Conservation (phyloP, 2,888 invertebrate genomes). For the Harpalus rufipes region DNA sequence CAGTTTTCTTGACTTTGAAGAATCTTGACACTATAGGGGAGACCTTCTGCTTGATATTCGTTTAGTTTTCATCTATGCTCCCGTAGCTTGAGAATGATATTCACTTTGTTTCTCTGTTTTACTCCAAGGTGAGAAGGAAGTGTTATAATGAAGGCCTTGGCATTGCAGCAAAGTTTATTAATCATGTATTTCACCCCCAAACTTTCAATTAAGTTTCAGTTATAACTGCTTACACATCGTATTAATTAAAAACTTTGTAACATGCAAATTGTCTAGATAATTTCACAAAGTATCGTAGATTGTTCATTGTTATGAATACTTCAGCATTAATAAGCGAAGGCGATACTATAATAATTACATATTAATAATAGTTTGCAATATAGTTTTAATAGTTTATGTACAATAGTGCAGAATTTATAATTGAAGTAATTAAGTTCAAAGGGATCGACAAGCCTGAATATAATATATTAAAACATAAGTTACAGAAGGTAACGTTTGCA, state of each 20-base stretch:
- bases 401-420: no score
- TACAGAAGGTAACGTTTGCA: no score
- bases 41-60: conserved; percentile 16
- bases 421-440: no score
- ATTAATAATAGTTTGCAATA: no score
- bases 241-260: not conserved
- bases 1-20: conserved; percentile 35
- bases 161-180: conserved; percentile 1
- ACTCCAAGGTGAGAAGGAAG: not conserved
- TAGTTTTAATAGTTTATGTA: no score
- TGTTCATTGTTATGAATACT: no score
- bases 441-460: no score
- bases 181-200: not conserved
- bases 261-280: not conserved
- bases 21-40: conserved; percentile 28
- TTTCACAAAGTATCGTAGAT: not conserved
- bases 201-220: conserved; percentile 16
- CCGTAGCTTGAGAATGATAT: not conserved
- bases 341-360: no score
- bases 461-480: no score
- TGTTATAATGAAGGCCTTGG: conserved; percentile 9
- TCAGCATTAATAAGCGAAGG: no score
- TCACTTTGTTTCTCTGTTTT: not conserved
- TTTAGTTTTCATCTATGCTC: conserved; percentile 24
- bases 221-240: not conserved